These are phyloP conservation scores for Sebastes umbrosus DNA, from an alignment of 2,797 vertebrate genomes.

Conservation along the genomic window DNA sequence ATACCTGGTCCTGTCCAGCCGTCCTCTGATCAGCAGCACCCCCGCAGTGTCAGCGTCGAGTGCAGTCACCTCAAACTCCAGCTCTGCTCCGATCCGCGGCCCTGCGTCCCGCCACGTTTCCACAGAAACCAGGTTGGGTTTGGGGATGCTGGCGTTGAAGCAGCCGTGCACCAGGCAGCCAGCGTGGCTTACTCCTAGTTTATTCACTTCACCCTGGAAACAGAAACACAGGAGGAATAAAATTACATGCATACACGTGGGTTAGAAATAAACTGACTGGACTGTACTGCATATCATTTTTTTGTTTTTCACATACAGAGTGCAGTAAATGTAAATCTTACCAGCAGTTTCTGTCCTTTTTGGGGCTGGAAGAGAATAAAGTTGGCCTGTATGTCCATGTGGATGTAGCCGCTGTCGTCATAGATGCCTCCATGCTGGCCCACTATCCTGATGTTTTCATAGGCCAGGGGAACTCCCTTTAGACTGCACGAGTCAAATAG, in stretches of 20 bases:
- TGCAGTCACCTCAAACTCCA: slow-evolving; percentile 91
- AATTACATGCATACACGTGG: not conserved
- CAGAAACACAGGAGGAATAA: not conserved
- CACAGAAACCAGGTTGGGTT: slow-evolving; percentile 83
- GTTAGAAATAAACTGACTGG: not conserved
- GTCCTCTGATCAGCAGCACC: slow-evolving; percentile 92
- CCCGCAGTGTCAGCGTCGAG: slow-evolving; percentile 91
- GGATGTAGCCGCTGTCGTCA: slow-evolving; percentile 93
- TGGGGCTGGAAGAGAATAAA: slow-evolving; percentile 91
- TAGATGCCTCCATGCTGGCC: slow-evolving; percentile 88
- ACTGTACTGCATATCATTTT: not conserved
- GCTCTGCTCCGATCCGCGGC: slow-evolving; percentile 83
- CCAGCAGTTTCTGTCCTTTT: slow-evolving; percentile 88
- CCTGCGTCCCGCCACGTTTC: slow-evolving; percentile 87
- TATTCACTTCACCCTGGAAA: slow-evolving; percentile 91
- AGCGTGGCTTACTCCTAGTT: slow-evolving; percentile 89
- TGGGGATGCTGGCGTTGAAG: slow-evolving; percentile 95
- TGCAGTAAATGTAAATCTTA: slow-evolving; percentile 61
- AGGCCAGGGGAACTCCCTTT: slow-evolving; percentile 92
- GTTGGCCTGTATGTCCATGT: slow-evolving; percentile 90
- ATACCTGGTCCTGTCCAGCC: slow-evolving; percentile 83
- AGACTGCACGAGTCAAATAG: slow-evolving; percentile 76
- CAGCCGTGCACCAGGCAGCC: slow-evolving; percentile 95
- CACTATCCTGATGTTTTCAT: slow-evolving; percentile 88
- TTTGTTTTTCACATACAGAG: not conserved